Base-by-base conservation (phyloP, 2,888 invertebrate genomes). In the Polyploca ridens region DNA sequence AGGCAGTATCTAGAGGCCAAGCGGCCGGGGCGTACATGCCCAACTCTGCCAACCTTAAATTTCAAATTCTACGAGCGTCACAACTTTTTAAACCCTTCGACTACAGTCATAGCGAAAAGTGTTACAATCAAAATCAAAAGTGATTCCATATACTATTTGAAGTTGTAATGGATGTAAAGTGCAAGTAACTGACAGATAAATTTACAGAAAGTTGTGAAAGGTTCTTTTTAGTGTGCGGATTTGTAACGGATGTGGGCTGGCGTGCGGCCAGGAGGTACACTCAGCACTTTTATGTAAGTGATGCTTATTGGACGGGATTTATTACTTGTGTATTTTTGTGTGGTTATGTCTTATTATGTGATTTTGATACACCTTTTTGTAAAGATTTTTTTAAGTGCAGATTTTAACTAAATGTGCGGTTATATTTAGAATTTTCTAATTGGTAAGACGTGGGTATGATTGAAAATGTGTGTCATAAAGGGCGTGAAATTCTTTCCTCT, bases 271-370 rank as follows among this genome's bases (percentile, higher is more conserved):
- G 54, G 16, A 54, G 54, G 54, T 54, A 54, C 19, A 54, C 54
- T 54, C 54, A 54, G 54, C 54, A 54, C 19, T 54, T 54, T 54
- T 54, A 54, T 54, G 54, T 54, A 54, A 54, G 54, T 54, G 19
- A 54, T 54, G 19, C 10, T 19, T n/a, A 54, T 54, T 54, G 54
- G 54, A 10, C 2, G 19, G 54, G n/a, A 54, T 54, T 54, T 54
- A 10, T 54, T 19, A 54, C 54, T 16, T 54, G 10, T 54, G 54
- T 54, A 19, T 5, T 54, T 8, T 6, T 54, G 19, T 54, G 10
- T 19, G 16, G 6, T 14, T 0, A 6, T 54, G 16, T 19, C 19
- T 1, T 54, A 54, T 54, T 1, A n/a, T 49, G 7, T 0, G 7
- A 16, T 5, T 49, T 49, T 49, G 44, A 5, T 6, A 41, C 27